phyloP scores from a whole-genome alignment of 2,797 vertebrate genomes.

The Margarornis squamiger region DNA sequence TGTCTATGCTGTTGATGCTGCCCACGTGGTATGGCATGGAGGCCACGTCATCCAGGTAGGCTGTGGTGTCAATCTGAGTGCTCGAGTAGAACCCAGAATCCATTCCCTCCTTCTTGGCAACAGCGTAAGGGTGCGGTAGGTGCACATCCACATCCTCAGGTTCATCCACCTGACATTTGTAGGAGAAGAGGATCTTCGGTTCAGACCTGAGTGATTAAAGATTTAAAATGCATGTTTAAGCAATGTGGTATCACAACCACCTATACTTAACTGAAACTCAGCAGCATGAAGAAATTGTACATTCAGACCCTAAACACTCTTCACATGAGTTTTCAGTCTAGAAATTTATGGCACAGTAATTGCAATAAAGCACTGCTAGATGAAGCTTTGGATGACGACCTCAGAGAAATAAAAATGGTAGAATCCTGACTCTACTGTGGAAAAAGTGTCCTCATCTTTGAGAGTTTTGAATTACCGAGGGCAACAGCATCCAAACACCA shows the following conservation, averaged over 20 bases:
- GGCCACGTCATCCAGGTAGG: constrained; percentile 90
- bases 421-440: not conserved
- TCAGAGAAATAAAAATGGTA: not conserved
- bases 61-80: constrained; percentile 92
- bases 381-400: not conserved
- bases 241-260: not conserved
- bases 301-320: not conserved
- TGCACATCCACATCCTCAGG: constrained; percentile 92
- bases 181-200: constrained; percentile 98
- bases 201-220: constrained; percentile 82
- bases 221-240: not conserved
- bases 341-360: not conserved
- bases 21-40: constrained; percentile 88
- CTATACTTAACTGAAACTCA: not conserved
- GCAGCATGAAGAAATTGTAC: not conserved
- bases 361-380: not conserved
- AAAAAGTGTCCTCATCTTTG: not conserved
- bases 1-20: constrained; percentile 92
- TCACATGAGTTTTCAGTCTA: not conserved
- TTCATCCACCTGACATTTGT: constrained; percentile 98
- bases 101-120: constrained; percentile 84
- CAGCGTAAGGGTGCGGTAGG: constrained; percentile 88
- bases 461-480: not conserved
- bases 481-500: not conserved
- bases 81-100: constrained; percentile 89